Evolutionary conservation across 2,113 vertebrate genomes (phyloP).

Genomic region (Dromiciops gliroides): DNA sequence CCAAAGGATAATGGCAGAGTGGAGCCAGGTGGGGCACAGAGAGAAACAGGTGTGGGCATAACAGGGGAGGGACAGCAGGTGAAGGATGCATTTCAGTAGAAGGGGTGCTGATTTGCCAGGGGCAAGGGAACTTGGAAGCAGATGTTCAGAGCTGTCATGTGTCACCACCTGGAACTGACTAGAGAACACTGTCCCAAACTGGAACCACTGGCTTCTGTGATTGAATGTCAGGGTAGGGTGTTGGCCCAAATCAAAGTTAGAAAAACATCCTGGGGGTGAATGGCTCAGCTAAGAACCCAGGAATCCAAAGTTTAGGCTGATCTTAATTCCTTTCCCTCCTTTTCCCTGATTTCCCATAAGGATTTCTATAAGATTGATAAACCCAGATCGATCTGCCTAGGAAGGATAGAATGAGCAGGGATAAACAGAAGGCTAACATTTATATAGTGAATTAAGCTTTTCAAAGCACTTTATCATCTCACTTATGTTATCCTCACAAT

Average conservation of each 20-base stretch:
- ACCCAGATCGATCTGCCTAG: neutral
- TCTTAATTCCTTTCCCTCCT: neutral
- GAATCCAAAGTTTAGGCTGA: neutral
- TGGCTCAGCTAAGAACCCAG: neutral
- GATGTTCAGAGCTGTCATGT: neutral
- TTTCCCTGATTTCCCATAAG: constrained; percentile 22
- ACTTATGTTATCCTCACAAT: neutral
- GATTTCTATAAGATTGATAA: constrained; percentile 35
- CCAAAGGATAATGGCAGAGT: neutral
- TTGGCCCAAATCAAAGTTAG: neutral
- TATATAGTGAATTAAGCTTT: neutral
- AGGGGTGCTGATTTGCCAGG: neutral
- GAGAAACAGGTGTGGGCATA: neutral
- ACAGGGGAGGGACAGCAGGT: neutral
- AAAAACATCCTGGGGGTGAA: neutral
- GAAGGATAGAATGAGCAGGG: neutral
- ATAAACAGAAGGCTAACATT: neutral
- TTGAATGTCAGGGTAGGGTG: neutral
- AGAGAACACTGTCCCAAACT: neutral
- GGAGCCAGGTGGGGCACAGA: neutral
- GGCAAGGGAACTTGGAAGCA: neutral
- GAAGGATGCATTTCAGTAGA: neutral
- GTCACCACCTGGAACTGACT: neutral
- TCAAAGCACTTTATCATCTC: neutral
- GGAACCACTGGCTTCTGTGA: neutral